A percentile compares a stretch with the other conserved stretches of the same genome.
phyloP scores from a whole-genome alignment of 2,797 vertebrate genomes.

The Anableps anableps region DNA sequence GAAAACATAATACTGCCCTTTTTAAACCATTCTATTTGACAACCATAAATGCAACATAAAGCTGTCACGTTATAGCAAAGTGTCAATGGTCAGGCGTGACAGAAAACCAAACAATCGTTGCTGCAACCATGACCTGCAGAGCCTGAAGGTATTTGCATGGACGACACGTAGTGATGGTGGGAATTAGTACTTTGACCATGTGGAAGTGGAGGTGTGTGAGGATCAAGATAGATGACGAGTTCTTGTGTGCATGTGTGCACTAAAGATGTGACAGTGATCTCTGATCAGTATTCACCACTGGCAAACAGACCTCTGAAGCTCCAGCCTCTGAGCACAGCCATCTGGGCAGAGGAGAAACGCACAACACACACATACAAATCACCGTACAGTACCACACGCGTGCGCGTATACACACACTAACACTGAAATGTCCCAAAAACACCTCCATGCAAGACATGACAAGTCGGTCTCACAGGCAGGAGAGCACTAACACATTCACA shows the following conservation, averaged over 20 bases:
- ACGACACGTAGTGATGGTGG: constrained; percentile 52
- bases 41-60: constrained; percentile 20
- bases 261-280: constrained; percentile 74
- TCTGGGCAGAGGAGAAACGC: constrained; percentile 72
- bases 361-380: constrained; percentile 60
- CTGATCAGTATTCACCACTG: constrained; percentile 82
- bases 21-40: constrained; percentile 23
- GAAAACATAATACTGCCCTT: too few relatives aligned
- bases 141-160: constrained; percentile 48
- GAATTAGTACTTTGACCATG: constrained; percentile 71
- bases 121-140: constrained; percentile 54
- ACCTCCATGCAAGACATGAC: constrained; percentile 29
- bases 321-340: constrained; percentile 72
- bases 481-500: constrained; percentile 25
- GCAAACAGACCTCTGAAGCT: constrained; percentile 74
- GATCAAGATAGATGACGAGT: constrained; percentile 61
- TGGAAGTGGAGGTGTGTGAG: constrained; percentile 69
- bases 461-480: constrained; percentile 23
- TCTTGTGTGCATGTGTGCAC: constrained; percentile 29
- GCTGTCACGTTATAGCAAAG: constrained; percentile 10
- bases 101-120: constrained; percentile 47
- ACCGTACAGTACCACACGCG: constrained; percentile 56
- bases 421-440: constrained; percentile 38
- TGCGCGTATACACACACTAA: constrained; percentile 28
- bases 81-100: constrained; percentile 56